A percentile compares a stretch with the other conserved stretches of the same genome.
Evolutionary conservation across 2,888 invertebrate species (phyloP).

Genomic region (Leucoptera coffeella): DNA sequence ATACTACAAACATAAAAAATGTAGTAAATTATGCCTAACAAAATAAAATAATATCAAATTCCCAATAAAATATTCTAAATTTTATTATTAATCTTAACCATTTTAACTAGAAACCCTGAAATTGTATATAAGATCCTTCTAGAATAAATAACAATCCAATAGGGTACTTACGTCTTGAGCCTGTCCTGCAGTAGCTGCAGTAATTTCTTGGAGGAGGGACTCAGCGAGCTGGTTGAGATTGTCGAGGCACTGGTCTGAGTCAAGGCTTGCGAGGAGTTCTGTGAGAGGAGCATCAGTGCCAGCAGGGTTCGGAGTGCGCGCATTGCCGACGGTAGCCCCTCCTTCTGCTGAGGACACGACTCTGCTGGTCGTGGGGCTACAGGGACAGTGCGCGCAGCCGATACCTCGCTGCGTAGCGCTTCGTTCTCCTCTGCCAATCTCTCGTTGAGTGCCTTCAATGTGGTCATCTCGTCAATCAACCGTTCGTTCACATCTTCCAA

Average conservation of each 20-base stretch:
- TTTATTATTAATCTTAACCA: too few species aligned
- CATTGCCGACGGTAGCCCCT: constrained; percentile 67
- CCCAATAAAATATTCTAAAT: too few species aligned
- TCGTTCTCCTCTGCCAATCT: constrained; percentile 60
- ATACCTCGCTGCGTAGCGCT: constrained; percentile 50
- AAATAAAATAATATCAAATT: too few species aligned
- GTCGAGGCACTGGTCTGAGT: constrained; percentile 64
- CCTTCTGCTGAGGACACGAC: constrained; percentile 95
- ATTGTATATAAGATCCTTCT: too few species aligned
- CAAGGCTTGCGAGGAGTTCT: constrained; percentile 76
- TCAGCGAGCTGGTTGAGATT: constrained; percentile 78
- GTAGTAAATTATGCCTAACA: too few species aligned
- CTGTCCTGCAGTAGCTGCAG: constrained; percentile 63
- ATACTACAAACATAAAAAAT: too few species aligned
- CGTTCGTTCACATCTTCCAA: constrained; percentile 60
- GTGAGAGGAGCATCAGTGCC: constrained; percentile 77
- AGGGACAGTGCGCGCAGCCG: constrained; percentile 63
- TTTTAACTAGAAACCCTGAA: too few species aligned
- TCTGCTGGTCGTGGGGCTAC: constrained; percentile 70
- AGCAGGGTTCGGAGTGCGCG: constrained; percentile 67
- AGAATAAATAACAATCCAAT: too few species aligned
- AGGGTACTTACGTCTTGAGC: constrained; percentile 61
- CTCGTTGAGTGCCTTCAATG: constrained; percentile 62
- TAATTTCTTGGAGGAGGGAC: constrained; percentile 74
- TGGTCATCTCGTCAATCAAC: constrained; percentile 59